Evolutionary conservation across 2,888 invertebrate species (phyloP).

Genomic region (Drosophila atripex): DNA sequence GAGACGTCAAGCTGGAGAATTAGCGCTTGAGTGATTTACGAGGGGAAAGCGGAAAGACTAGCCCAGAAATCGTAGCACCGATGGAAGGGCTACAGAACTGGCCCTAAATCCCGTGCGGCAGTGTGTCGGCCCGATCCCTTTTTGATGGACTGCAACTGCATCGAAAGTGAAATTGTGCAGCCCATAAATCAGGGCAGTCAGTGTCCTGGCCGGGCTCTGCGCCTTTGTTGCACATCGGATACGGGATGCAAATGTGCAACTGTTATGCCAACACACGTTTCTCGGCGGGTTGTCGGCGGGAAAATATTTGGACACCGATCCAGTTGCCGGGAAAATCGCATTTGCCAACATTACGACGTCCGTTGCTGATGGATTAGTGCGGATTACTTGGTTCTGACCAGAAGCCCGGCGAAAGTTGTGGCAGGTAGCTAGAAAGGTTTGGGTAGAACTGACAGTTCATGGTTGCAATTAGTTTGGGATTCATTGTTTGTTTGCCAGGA

Average conservation of each 20-base stretch:
- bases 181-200: slow-evolving; percentile 59
- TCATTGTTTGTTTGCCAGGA: slow-evolving; percentile 6
- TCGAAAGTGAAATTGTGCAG: slow-evolving; percentile 68
- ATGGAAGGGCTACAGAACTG: slow-evolving; percentile 28
- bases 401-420: slow-evolving; percentile 62
- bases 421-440: slow-evolving; percentile 53
- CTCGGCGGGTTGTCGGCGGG: slow-evolving; percentile 28
- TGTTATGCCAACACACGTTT: slow-evolving; percentile 72
- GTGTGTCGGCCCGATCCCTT: slow-evolving; percentile 36
- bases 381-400: slow-evolving; percentile 47
- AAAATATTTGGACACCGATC: slow-evolving; percentile 71
- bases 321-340: slow-evolving; percentile 76
- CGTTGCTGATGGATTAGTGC: slow-evolving; percentile 68
- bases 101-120: slow-evolving; percentile 17
- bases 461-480: slow-evolving; percentile 23
- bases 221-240: slow-evolving; percentile 50
- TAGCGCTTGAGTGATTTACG: slow-evolving; percentile 66
- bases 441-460: slow-evolving; percentile 18
- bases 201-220: slow-evolving; percentile 24
- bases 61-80: slow-evolving; percentile 25
- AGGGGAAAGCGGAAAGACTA: slow-evolving; percentile 47
- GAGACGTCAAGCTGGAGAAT: slow-evolving; percentile 28
- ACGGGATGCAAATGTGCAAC: slow-evolving; percentile 64
- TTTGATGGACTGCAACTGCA: slow-evolving; percentile 33
- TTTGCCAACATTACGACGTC: slow-evolving; percentile 67